Conservation (phyloP, 2,113 vertebrate genomes). For the Perognathus longimembris region DNA sequence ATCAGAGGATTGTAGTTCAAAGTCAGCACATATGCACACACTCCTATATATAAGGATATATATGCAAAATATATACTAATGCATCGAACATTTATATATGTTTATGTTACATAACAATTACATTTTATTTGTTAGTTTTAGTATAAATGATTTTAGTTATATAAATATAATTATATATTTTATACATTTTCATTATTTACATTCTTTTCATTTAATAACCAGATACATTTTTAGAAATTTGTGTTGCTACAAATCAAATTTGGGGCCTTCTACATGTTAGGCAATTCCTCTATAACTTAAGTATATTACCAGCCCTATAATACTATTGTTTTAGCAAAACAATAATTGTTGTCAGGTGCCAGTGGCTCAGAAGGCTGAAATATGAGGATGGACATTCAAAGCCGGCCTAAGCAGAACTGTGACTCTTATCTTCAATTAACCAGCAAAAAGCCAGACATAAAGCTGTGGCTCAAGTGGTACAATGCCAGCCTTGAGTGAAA, state of each 20-base stretch:
- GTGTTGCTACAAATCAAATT: background rate
- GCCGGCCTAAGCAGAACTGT: no score
- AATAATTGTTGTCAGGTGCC: background rate
- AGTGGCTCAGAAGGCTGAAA: background rate
- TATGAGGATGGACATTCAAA: background rate
- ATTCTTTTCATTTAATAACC: background rate
- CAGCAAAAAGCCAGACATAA: no score
- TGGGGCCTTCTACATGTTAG: background rate
- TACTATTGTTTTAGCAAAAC: background rate
- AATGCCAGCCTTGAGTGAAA: no score
- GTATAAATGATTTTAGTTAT: background rate
- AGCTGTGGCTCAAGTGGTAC: no score
- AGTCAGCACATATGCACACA: no score
- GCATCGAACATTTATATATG: background rate
- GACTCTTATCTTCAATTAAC: no score
- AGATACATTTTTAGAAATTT: background rate
- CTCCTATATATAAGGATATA: background rate
- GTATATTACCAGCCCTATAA: background rate
- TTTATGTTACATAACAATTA: background rate
- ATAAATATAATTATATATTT: background rate
- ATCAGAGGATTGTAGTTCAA: no score
- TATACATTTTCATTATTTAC: background rate
- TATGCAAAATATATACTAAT: background rate
- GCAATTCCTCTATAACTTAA: background rate
- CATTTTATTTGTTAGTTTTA: background rate